Evolutionary conservation across 2,113 vertebrate species (phyloP).

Genomic region (Saguinus midas): DNA sequence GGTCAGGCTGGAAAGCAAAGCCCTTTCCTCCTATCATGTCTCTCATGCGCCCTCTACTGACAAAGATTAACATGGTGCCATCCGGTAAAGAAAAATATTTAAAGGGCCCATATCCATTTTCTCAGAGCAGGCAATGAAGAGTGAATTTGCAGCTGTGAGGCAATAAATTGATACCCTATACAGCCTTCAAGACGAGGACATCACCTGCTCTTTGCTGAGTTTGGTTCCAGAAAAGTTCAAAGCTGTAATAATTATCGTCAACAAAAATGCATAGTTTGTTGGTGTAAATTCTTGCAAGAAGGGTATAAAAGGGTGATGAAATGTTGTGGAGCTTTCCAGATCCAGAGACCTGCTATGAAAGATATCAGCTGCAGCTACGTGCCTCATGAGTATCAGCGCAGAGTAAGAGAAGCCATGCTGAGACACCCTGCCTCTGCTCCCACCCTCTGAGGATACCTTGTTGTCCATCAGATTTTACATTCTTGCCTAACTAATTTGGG

Average conservation of each 20-base stretch:
- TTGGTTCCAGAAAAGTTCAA: not conserved
- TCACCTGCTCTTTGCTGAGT: not conserved
- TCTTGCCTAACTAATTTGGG: not conserved
- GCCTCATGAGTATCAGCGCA: not conserved
- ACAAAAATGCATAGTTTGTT: not conserved
- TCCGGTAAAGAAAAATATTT: not conserved
- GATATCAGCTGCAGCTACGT: not conserved
- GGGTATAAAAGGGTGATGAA: not conserved
- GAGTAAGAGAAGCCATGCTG: not conserved
- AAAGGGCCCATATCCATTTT: not conserved
- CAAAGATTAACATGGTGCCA: not conserved
- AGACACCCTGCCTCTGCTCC: not conserved
- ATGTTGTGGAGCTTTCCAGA: not conserved
- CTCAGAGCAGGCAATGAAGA: not conserved
- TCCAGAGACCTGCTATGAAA: not conserved
- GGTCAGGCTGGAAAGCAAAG: not conserved
- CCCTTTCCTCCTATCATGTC: not conserved
- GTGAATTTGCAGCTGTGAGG: not conserved
- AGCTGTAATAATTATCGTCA: not conserved
- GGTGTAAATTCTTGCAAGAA: not conserved
- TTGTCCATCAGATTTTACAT: not conserved
- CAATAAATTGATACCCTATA: not conserved
- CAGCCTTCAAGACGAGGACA: not conserved
- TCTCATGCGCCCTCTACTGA: slow-evolving; percentile 1
- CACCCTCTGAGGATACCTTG: not conserved